These are phyloP conservation scores for Ambastaia sidthimunki DNA, from an alignment of 2,797 vertebrate genomes.

Conservation along the genomic window DNA sequence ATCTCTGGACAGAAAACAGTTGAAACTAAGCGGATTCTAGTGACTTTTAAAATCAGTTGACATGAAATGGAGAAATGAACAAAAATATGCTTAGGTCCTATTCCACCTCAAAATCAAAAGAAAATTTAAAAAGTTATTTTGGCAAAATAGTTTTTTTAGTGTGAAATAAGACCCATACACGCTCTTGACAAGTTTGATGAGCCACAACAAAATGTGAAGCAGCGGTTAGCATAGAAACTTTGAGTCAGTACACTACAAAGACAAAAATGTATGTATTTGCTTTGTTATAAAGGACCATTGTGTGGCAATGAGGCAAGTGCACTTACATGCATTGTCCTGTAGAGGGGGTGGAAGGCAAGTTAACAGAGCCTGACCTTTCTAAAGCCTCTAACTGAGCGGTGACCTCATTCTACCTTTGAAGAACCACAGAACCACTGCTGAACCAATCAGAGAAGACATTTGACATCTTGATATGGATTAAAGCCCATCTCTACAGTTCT, in stretches of 20 bases:
- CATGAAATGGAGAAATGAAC: neutral
- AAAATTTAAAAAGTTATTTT: neutral
- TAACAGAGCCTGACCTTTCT: constrained; percentile 17
- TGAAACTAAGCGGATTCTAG: constrained; percentile 8
- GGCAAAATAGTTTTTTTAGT: no score
- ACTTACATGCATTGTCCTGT: constrained; percentile 58
- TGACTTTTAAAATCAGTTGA: neutral
- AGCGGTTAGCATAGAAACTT: neutral
- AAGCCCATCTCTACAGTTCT: no score
- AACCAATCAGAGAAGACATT: neutral
- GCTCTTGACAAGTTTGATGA: neutral
- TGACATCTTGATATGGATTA: no score
- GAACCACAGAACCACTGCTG: neutral
- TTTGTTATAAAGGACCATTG: neutral
- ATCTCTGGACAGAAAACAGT: constrained; percentile 26
- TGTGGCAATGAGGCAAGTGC: neutral
- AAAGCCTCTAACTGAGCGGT: constrained; percentile 29
- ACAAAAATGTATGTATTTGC: no score
- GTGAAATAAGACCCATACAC: neutral
- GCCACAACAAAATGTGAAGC: neutral
- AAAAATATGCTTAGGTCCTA: neutral
- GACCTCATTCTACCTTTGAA: constrained; percentile 17
- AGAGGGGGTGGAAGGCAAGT: constrained; percentile 66
- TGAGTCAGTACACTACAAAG: no score
- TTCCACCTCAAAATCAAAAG: neutral